Base-by-base conservation (phyloP, 1,140 invertebrate genomes). In the Drosophila lacteicornis region DNA sequence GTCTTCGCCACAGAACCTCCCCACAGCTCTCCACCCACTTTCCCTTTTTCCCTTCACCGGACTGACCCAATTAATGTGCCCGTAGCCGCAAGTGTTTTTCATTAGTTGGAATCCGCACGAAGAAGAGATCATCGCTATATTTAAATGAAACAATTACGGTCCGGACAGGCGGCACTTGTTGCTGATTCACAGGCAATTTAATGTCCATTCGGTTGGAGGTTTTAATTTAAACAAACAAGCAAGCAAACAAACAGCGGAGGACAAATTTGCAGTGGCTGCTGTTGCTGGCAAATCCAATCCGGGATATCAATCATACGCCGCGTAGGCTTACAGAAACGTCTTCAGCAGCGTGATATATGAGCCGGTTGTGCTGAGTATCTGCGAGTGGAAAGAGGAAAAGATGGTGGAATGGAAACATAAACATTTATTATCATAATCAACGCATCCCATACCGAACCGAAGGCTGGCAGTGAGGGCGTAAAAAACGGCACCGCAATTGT, bases 401-500 rank as follows among this genome's bases (percentile, higher is more conserved):
- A 63, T 19, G 38, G 25, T 19, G 11, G 27, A 58, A 42, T 27
- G 33, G 40, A 78, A 69, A 71, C 57, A 61, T 65, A 68, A 79
- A 79, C 74, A 75, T 85, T 77, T 82, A 79, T 83, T 75, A 63
- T 75, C 69, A 83, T 80, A 59, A 80, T 79, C 61, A 66, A 56
- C 73, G 68, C 70, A 76, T 61, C 50, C 30, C 85, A 42, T 78
- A 92, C 91, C 74, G 86, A 88, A 33, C 79, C 79, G 45, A 92
- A 90, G 57, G 86, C 87, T 50, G 86, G 63, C 70, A 92, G 61
- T 8, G 91, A 92, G 59, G 88, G 91, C 49, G 90, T 91, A 86
- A 92, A 92, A 77, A 92, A 92, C 56, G 91, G 91, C 38, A 91
- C 90, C 30, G 75, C 75, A 87, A 92, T 92, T 75, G 90, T 90